phyloP scores from a whole-genome alignment of 2,888 invertebrate species.

The Salticus scenicus region DNA sequence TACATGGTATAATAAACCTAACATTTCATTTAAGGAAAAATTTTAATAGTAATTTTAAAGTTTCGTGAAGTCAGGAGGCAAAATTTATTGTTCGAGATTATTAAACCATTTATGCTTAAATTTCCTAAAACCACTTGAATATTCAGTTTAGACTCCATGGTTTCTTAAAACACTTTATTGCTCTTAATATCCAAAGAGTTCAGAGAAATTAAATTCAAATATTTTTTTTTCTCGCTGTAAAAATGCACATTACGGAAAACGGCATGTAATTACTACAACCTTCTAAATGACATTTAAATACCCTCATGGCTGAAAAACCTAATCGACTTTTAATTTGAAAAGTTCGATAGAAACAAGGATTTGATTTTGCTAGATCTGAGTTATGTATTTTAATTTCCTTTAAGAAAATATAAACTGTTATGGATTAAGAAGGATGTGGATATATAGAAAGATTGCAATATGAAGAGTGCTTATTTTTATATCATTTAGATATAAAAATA shows the following conservation, averaged over 20 bases:
- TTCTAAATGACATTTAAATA: slow-evolving; percentile 4
- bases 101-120: no score
- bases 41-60: no score
- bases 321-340: slow-evolving; percentile 6
- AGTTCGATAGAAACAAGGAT: background rate
- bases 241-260: background rate
- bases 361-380: background rate
- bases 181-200: no score
- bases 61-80: no score
- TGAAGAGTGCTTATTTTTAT: background rate
- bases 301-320: background rate
- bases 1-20: no score
- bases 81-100: no score
- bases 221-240: background rate
- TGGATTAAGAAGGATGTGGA: background rate
- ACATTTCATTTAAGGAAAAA: no score
- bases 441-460: background rate
- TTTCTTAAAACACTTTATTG: no score
- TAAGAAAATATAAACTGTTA: background rate
- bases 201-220: background rate
- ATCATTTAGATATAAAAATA: background rate
- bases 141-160: no score
- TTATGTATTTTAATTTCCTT: background rate
- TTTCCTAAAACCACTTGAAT: no score
- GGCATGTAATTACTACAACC: background rate